These are phyloP conservation scores for Kobus ellipsiprymnus DNA, from an alignment of 2,113 vertebrate species.

Conservation along the genomic window DNA sequence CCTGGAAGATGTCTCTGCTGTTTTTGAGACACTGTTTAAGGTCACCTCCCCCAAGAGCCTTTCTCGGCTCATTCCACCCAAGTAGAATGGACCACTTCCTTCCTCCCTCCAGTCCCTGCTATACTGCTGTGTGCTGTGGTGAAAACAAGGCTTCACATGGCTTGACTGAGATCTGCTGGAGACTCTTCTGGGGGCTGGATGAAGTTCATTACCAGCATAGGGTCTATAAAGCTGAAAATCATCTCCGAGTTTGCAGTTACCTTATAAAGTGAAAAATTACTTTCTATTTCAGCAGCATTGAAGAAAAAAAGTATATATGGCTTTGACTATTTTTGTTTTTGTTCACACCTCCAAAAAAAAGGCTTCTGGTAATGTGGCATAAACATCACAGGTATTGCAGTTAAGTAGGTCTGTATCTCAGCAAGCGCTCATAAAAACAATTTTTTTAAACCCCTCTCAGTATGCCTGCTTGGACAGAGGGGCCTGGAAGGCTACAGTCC, in stretches of 20 bases:
- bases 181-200: neutral
- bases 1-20: neutral
- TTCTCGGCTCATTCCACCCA: neutral
- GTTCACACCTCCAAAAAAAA: neutral
- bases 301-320: neutral
- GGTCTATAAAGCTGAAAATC: neutral
- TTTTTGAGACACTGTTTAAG: neutral
- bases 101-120: neutral
- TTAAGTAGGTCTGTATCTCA: neutral
- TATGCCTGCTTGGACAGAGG: neutral
- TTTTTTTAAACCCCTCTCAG: neutral
- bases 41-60: neutral
- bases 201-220: neutral
- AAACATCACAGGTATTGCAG: neutral
- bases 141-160: neutral
- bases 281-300: neutral
- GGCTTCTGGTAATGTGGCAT: neutral
- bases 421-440: neutral
- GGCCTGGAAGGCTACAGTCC: neutral
- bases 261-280: neutral
- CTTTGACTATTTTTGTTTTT: neutral
- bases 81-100: neutral
- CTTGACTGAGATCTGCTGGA: neutral
- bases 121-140: neutral
- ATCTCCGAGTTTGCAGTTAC: neutral